These are phyloP conservation scores for Salminus brasiliensis DNA, from an alignment of 2,113 vertebrate genomes.

Conservation along the genomic window DNA sequence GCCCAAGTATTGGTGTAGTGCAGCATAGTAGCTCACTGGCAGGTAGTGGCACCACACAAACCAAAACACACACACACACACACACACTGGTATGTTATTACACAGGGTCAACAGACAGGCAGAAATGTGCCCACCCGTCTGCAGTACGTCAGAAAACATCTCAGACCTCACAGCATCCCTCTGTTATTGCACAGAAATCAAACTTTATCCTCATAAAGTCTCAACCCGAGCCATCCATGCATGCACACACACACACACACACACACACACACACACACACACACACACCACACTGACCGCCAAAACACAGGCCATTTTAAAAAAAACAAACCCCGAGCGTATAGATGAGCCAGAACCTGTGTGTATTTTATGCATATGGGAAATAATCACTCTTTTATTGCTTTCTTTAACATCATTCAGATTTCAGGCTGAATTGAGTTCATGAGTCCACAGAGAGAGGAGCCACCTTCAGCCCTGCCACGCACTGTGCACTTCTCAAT, in stretches of 20 bases:
- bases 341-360: conserved; percentile 57
- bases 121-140: conserved; percentile 32
- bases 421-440: conserved; percentile 67
- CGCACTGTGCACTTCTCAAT: neutral
- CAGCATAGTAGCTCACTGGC: too few species aligned
- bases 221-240: conserved; percentile 50
- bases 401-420: conserved; percentile 69
- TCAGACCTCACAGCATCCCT: conserved; percentile 31
- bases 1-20: too few species aligned
- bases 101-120: neutral
- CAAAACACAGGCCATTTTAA: conserved; percentile 59
- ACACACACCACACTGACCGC: conserved; percentile 47
- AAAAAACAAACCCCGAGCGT: conserved; percentile 73
- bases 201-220: conserved; percentile 58
- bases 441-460: conserved; percentile 60
- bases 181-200: conserved; percentile 4
- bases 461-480: neutral
- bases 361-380: conserved; percentile 66
- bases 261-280: conserved; percentile 49
- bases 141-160: conserved; percentile 44
- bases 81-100: conserved; percentile 13
- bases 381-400: conserved; percentile 69
- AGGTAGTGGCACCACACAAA: too few species aligned
- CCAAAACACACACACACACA: neutral
- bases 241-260: conserved; percentile 45